phyloP scores from a whole-genome alignment of 2,113 vertebrate genomes.

The Indri indri region DNA sequence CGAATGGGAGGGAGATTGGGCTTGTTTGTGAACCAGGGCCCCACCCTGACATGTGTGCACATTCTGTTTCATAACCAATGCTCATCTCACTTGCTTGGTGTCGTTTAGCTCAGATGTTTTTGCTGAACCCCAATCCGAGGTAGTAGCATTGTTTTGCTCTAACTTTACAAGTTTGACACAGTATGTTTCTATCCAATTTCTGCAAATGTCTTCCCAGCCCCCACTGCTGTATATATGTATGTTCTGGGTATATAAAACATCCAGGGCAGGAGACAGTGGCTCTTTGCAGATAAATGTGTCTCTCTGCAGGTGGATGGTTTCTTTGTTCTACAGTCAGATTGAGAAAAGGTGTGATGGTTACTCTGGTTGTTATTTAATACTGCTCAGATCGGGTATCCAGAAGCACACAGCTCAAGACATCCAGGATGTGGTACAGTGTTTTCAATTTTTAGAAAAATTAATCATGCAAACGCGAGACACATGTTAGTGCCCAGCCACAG shows the following conservation, averaged over 20 bases:
- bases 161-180: background rate
- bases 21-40: background rate
- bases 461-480: background rate
- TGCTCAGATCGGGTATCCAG: background rate
- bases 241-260: background rate
- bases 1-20: background rate
- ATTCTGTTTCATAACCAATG: background rate
- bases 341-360: background rate
- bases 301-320: background rate
- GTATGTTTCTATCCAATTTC: background rate
- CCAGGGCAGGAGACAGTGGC: background rate
- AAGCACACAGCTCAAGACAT: background rate
- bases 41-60: rapidly evolving
- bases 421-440: background rate
- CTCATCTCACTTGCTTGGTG: background rate
- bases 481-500: no score
- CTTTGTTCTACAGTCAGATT: background rate
- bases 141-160: background rate
- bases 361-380: background rate
- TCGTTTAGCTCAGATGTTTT: background rate
- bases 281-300: background rate
- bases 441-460: background rate
- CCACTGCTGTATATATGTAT: rapidly evolving
- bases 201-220: background rate
- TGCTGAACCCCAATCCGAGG: background rate